Base-by-base conservation (phyloP, 2,888 invertebrate genomes). In the Limnephilus lunatus region DNA sequence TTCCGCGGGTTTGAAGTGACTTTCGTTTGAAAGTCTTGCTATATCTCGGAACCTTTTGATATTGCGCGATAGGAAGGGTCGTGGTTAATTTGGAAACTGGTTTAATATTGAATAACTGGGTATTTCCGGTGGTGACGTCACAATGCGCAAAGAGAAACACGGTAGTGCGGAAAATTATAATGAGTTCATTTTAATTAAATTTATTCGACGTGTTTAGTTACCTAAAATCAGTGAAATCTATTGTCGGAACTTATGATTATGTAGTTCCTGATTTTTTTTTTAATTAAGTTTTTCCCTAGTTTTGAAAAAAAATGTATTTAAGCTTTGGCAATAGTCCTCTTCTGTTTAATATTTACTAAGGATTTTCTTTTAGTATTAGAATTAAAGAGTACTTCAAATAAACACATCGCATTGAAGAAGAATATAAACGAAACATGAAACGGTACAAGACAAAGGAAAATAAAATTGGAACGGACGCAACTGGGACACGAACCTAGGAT, bases 81-180 rank as follows among this genome's bases (percentile, higher is more conserved):
- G 32, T 32, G 32, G 32, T 82, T 82, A 14, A 82, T 32, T 82
- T 82, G 82, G 30, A 19, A 82, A 82, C 82, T 32, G 82, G 32
- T 32, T 30, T 32, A 32, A 32, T 82, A 32, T 32, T 82, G 82
- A 82, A 82, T 30, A 30, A 82, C 82, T 19, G 82, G 68, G 82
- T 32, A 82, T 82, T 82, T 32, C 82, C 82, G 82, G 31, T 32
- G 32, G 82, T 82, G 82, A 82, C 82, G 82, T 82, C 82, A 82
- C 82, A 82, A 82, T 82, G 82, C 82, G 82, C 82, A 30, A 82
- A 82, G 32, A 30, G 32, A 15, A 31, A 32, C 82, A 68, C 68
- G 25, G 68, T 68, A 68, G 25, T 68, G 68, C 68, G 68, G 68
- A 68, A 68, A 68, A 68, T 68, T 68, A 25, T n/a, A 68, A 68